phyloP scores from a whole-genome alignment of 2,113 vertebrate species.

The Passer montanus region DNA sequence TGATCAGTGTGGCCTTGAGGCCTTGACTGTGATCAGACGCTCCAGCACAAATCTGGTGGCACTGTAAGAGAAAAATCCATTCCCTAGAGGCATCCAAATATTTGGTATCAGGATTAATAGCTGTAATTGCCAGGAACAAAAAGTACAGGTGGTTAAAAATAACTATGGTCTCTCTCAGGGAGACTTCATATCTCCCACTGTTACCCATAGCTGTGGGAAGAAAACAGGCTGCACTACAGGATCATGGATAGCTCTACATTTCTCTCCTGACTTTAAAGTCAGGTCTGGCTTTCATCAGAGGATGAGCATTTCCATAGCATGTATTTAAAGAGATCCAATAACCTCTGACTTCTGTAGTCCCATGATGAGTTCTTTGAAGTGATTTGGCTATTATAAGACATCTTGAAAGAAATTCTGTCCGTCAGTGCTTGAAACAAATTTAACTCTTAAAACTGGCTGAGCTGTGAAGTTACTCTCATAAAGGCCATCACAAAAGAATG shows the following conservation, averaged over 20 bases:
- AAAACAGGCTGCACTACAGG: neutral
- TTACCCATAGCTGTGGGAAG: neutral
- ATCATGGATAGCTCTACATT: neutral
- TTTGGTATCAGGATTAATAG: neutral
- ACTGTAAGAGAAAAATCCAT: neutral
- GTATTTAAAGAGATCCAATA: neutral
- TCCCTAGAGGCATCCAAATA: neutral
- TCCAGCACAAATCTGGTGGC: neutral
- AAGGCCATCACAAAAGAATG: neutral
- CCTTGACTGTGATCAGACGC: neutral
- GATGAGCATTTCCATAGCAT: neutral
- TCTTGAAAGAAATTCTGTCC: neutral
- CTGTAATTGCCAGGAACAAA: neutral
- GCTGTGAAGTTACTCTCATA: neutral
- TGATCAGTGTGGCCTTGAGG: neutral
- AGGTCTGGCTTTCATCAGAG: neutral
- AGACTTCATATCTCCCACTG: neutral
- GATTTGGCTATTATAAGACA: neutral
- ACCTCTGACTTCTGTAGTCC: neutral
- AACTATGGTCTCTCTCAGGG: neutral
- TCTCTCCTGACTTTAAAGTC: neutral
- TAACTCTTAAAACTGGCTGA: neutral
- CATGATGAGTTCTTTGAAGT: neutral
- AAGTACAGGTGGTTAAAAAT: neutral
- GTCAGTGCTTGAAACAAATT: neutral